These are phyloP conservation scores for Cladorhizidae sp. DNA, from an alignment of 37 sponge, comb jelly and placozoan species.

Conservation along the genomic window DNA sequence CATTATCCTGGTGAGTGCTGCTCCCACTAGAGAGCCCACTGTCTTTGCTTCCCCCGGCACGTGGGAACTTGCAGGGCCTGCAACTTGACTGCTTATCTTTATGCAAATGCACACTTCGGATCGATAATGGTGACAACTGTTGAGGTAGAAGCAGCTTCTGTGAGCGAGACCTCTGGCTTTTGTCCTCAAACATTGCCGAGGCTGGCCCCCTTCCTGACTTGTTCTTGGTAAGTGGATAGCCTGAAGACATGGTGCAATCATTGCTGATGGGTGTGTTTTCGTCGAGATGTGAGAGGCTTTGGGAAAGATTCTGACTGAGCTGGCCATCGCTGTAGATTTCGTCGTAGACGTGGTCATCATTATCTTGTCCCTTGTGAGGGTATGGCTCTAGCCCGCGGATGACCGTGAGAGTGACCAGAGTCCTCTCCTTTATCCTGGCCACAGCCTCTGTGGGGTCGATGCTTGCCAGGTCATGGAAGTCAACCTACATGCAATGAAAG, in stretches of 20 bases:
- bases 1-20: conserved; percentile 36
- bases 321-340: conserved; percentile 40
- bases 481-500: conserved; percentile 28
- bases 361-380: neutral
- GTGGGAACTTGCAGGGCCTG: neutral
- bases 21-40: conserved; percentile 76
- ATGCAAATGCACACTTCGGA: no score
- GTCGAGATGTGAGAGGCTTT: conserved; percentile 25
- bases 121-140: no score
- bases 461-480: conserved; percentile 20
- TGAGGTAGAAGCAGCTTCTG: neutral
- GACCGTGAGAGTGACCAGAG: conserved; percentile 50
- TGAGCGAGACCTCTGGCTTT: neutral
- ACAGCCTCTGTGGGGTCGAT: conserved; percentile 57
- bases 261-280: conserved; percentile 18
- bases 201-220: neutral
- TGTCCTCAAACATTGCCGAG: neutral
- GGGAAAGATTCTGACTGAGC: conserved; percentile 24
- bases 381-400: conserved; percentile 9
- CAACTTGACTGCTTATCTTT: neutral
- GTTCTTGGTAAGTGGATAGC: neutral
- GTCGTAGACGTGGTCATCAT: conserved; percentile 57
- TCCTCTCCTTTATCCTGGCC: conserved; percentile 59
- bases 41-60: conserved; percentile 52
- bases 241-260: neutral